These are phyloP conservation scores for Phataginus tetradactyla DNA, from an alignment of 2,797 vertebrate genomes.

Conservation along the genomic window DNA sequence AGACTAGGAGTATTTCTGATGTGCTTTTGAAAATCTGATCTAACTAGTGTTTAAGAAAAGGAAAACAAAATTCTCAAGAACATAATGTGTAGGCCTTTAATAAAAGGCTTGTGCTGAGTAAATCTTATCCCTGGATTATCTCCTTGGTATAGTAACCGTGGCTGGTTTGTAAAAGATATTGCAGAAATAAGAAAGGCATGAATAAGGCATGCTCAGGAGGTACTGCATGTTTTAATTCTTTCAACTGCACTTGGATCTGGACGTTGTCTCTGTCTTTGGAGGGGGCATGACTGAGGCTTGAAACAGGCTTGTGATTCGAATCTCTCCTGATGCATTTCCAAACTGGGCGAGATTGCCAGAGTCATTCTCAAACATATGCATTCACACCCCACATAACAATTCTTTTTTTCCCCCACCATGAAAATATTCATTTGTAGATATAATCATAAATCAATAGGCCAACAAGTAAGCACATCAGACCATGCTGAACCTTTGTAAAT, in stretches of 20 bases:
- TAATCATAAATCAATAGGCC: too few relatives aligned
- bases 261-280: neutral
- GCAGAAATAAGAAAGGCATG: neutral
- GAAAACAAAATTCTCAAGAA: conserved; percentile 1
- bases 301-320: neutral
- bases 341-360: neutral
- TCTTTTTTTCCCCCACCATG: too few relatives aligned
- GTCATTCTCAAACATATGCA: neutral
- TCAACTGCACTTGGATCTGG: neutral
- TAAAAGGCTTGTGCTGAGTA: neutral
- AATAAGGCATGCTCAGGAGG: neutral
- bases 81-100: neutral
- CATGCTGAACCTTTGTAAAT: neutral
- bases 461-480: too few relatives aligned
- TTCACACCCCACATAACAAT: fast-evolving
- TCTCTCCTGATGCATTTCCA: neutral
- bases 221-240: neutral
- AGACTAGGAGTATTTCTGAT: conserved; percentile 28
- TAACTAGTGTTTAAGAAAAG: neutral
- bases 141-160: neutral
- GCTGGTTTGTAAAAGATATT: neutral
- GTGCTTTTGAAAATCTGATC: conserved; percentile 46
- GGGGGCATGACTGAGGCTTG: neutral
- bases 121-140: neutral
- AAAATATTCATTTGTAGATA: too few relatives aligned